Base-by-base conservation (phyloP, 2,888 invertebrate genomes). In the Calameuta idolon region DNA sequence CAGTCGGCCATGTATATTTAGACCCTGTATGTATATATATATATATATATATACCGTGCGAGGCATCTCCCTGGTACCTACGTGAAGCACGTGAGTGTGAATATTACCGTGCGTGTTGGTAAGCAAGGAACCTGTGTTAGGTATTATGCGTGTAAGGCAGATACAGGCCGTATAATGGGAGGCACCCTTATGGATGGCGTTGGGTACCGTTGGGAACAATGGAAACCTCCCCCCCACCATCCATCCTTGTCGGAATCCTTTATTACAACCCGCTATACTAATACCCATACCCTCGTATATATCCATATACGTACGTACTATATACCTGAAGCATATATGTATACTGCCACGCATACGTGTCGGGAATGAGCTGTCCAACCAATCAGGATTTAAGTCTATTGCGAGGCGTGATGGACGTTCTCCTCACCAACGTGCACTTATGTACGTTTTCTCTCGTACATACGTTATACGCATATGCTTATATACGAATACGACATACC, bases 191-290 rank as follows among this genome's bases (percentile, higher is more conserved):
- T 87, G 87, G 86, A 90, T 87, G 89, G 87, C 87, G 87, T 88
- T 85, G 88, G 87, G 88, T 87, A 87, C 88, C 88, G 84, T 82
- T 80, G 89, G 88, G 89, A 90, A 91, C 91, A 91, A 91, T 91
- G 88, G 87, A 84, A 83, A 81, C 79, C 35, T 35, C 81, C 81
- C 84, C 83, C 81, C 81, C 80, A 82, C 83, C 87, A 89, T 89
- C 87, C 87, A 88, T 91, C 90, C 89, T 90, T 88, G 89, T 89
- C 87, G 86, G 88, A 91, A 90, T 91, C 90, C 89, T 90, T 89
- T 90, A 90, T 91, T 91, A 86, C 87, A 82, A 83, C 83, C 83
- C 83, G 80, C 79, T 81, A 85, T 84, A 85, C 82, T 80, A 79
- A 82, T 76, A 76, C 74, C 74, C 77, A 73, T 83, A 82, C 82